Conservation (phyloP, 2,888 invertebrate species). For the Melipona bicolor region DNA sequence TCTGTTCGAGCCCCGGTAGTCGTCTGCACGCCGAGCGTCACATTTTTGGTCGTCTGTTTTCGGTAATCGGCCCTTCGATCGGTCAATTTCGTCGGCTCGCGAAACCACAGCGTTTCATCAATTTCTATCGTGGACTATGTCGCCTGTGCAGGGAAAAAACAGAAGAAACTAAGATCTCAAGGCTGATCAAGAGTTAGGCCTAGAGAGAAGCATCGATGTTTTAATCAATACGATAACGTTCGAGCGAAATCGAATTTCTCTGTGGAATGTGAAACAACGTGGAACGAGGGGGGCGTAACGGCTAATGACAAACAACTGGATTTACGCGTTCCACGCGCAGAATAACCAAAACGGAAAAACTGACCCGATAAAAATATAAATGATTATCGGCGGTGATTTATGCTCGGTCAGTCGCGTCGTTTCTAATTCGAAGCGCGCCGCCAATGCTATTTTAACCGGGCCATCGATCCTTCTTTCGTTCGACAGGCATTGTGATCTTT, state of each 20-base stretch:
- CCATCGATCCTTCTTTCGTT: not conserved
- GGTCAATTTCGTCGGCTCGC: constrained; percentile 46
- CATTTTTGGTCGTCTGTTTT: constrained; percentile 60
- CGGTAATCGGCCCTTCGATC: constrained; percentile 57
- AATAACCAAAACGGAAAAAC: not conserved
- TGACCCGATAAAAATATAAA: constrained; percentile 19
- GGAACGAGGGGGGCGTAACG: not conserved
- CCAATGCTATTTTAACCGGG: not conserved
- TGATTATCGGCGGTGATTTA: constrained; percentile 23
- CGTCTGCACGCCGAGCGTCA: constrained; percentile 55
- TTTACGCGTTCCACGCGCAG: constrained; percentile 12
- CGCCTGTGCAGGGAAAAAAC: constrained; percentile 30
- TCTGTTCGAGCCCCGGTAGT: constrained; percentile 46
- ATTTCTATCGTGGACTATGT: constrained; percentile 47
- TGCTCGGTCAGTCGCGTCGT: not conserved
- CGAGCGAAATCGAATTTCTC: not conserved
- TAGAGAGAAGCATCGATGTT: not conserved
- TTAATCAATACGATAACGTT: too few relatives aligned
- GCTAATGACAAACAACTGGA: constrained; percentile 1
- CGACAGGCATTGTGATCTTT: not conserved
- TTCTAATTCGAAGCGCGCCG: not conserved
- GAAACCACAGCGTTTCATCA: constrained; percentile 44
- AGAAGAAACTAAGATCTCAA: not conserved
- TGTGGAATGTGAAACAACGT: not conserved
- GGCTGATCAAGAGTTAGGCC: not conserved